Evolutionary conservation across 2,113 vertebrate genomes (phyloP).

Genomic region (Macquaria australasica): DNA sequence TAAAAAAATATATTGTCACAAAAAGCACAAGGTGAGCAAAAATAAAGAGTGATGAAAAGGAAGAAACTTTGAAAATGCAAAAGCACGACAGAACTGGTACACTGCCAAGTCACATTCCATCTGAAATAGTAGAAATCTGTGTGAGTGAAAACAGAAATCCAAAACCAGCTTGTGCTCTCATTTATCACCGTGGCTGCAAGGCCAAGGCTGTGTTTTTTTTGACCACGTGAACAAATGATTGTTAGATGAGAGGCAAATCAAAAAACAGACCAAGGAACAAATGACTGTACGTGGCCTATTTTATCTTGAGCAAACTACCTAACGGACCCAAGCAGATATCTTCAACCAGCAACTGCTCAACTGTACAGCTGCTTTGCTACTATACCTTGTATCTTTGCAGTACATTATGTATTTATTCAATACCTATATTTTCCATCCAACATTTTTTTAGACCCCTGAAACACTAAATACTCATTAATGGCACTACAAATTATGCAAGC

Average conservation of each 20-base stretch:
- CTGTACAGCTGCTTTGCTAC: background rate
- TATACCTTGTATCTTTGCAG: background rate
- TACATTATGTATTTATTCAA: background rate
- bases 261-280: too few species aligned
- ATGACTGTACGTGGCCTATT: too few species aligned
- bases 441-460: background rate
- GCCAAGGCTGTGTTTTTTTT: background rate
- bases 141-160: background rate
- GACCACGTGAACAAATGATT: too few species aligned
- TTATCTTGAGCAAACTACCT: too few species aligned
- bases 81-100: too few species aligned
- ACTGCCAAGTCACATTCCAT: background rate
- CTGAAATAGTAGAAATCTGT: background rate
- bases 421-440: background rate
- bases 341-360: background rate
- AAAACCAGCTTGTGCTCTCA: background rate
- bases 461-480: background rate
- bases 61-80: background rate
- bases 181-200: background rate
- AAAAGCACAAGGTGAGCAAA: background rate
- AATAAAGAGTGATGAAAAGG: background rate
- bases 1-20: background rate
- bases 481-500: background rate
- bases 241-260: too few species aligned
- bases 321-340: background rate